Percentiles rank a stretch among this genome's conserved stretches.
Conservation (phyloP, 2,113 vertebrate species). For the Gymnorhina tibicen region DNA sequence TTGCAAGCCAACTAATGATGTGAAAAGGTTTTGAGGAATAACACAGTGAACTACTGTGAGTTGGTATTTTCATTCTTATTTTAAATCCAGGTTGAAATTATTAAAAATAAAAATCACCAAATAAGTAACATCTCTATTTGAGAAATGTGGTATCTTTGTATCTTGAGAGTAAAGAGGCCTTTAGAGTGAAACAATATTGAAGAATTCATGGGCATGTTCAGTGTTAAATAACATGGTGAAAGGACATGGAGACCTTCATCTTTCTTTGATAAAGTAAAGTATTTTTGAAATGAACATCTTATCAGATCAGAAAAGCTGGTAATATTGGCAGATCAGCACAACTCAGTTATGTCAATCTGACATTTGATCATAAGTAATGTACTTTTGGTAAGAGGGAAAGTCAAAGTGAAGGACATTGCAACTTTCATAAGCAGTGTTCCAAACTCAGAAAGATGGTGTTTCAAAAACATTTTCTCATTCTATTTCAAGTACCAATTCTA, state of each 20-base stretch:
- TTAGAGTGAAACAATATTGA: neutral
- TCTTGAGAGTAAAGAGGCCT: neutral
- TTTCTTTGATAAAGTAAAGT: slow-evolving; percentile 47
- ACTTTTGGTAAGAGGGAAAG: slow-evolving; percentile 29
- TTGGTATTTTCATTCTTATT: neutral
- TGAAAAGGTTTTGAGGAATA: neutral
- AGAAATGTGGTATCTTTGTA: neutral
- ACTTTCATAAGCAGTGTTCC: neutral
- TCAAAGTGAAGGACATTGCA: slow-evolving; percentile 26
- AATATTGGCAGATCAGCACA: slow-evolving; percentile 44
- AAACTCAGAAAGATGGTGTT: neutral
- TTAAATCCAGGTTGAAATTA: neutral
- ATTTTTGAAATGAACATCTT: slow-evolving; percentile 25
- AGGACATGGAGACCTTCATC: slow-evolving; percentile 47
- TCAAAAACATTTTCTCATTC: neutral
- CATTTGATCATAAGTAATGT: slow-evolving; percentile 37
- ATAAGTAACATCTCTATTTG: neutral
- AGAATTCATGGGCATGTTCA: neutral
- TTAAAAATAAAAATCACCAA: neutral
- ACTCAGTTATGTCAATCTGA: slow-evolving; percentile 36
- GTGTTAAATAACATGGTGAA: neutral
- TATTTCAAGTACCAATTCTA: neutral
- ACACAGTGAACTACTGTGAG: neutral
- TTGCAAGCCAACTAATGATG: neutral
- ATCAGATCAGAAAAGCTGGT: slow-evolving; percentile 51